These are phyloP conservation scores for Stichodactyla mertensii DNA, from an alignment of 64 coral and sea anemone species.

Conservation along the genomic window DNA sequence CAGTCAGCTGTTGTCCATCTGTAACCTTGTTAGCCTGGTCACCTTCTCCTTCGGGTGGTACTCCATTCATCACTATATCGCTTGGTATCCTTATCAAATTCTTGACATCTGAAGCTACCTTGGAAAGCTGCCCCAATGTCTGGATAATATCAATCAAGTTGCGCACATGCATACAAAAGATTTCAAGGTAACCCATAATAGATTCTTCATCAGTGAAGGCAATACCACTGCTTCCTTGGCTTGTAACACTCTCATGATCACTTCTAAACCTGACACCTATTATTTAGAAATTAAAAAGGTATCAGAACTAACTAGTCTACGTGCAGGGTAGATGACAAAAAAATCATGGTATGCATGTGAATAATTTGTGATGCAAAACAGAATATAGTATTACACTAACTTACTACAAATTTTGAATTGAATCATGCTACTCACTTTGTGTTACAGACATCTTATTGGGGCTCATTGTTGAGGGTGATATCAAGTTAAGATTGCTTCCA, in stretches of 20 bases:
- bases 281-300: neutral
- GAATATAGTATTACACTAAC: no score
- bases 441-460: slow-evolving; percentile 52
- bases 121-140: slow-evolving; percentile 81
- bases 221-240: slow-evolving; percentile 65
- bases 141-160: slow-evolving; percentile 98
- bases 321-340: no score
- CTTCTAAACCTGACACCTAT: slow-evolving; percentile 48
- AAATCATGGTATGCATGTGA: no score
- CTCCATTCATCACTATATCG: slow-evolving; percentile 49
- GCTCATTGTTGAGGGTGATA: slow-evolving; percentile 53
- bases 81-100: slow-evolving; percentile 59
- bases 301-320: no score
- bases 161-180: slow-evolving; percentile 83
- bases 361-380: no score
- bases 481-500: slow-evolving; percentile 76
- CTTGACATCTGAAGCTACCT: slow-evolving; percentile 43
- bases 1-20: neutral
- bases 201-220: slow-evolving; percentile 94
- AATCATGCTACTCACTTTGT: slow-evolving; percentile 46
- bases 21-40: slow-evolving; percentile 3
- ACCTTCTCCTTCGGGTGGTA: slow-evolving; percentile 22
- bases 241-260: slow-evolving; percentile 73
- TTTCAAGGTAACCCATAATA: slow-evolving; percentile 74
- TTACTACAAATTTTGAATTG: neutral